Conservation (phyloP, 2,113 vertebrate species). For the Cololabis saira region DNA sequence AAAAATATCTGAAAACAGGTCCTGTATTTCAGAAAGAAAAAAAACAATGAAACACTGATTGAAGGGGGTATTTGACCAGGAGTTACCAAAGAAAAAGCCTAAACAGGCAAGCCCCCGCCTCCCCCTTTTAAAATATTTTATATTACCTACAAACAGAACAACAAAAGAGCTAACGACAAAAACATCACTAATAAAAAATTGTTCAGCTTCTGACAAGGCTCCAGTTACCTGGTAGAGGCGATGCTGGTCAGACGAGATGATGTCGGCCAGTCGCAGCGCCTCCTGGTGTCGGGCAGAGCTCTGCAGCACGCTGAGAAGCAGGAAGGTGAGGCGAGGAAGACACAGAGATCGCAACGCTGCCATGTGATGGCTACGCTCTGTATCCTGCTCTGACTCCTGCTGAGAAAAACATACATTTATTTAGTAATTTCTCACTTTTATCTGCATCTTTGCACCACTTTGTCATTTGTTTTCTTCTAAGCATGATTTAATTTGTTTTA, state of each 20-base stretch:
- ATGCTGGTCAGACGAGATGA: conserved; percentile 92
- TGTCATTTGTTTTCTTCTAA: not conserved
- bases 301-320: conserved; percentile 92
- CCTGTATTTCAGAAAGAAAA: not conserved
- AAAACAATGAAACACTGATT: too few species aligned
- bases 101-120: too few species aligned
- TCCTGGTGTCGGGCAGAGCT: conserved; percentile 92
- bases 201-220: not conserved
- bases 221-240: conserved; percentile 85
- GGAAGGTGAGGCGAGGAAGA: conserved; percentile 90
- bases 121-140: too few species aligned
- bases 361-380: conserved; percentile 91
- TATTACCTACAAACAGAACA: too few species aligned
- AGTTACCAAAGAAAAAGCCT: too few species aligned
- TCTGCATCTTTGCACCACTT: not conserved
- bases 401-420: conserved; percentile 3
- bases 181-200: too few species aligned
- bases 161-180: too few species aligned
- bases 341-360: conserved; percentile 87
- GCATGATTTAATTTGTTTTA: too few species aligned
- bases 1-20: not conserved
- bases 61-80: too few species aligned
- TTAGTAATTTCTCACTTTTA: not conserved
- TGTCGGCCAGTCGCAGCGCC: conserved; percentile 91
- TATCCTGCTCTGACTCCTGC: conserved; percentile 89